Base-by-base conservation (phyloP, 2,888 invertebrate species). In the Atethmia centrago region DNA sequence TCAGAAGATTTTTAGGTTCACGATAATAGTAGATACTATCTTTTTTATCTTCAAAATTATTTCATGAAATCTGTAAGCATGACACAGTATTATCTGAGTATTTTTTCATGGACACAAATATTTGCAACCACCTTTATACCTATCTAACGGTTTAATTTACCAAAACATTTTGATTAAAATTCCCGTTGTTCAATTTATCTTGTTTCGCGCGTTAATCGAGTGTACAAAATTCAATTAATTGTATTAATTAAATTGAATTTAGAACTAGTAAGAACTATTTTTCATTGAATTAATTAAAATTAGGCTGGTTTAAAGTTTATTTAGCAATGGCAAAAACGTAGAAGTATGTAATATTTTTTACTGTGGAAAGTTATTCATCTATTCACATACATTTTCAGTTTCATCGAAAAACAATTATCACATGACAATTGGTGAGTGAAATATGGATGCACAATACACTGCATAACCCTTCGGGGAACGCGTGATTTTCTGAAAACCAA, bases 261-360 rank as follows among this genome's bases (percentile, higher is more conserved):
- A 8, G 12, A 76, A 66, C n/a, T 25, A 65, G n/a, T 75, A 61
- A 61, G 3, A 9, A 31, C 36, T 19, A 45, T 61, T 81, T 72
- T 72, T 31, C 36, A 45, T 65, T 36, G 12, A 49, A 76, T 45
- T 51, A 47, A 45, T 51, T 36, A 61, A 47, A 25, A 7, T 31
- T 2, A 21, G 28, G 14, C 16, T 19, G 3, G 2, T 45, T 51
- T 40, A 16, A 65, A 75, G 7, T 58, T 74, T 0, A 5, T 28
- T 36, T 28, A 40, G 5, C 4, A 5, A 16, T 16, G 0, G 8
- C 10, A 25, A 59, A 77, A 65, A 55, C 4, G 4, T 58, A n/a
- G 4, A 9, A 47, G 16, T 3, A 4, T 4, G 4, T 31, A 2
- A 3, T 8, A 4, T 49, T 25, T 21, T n/a, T 36, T 28, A 68